A percentile compares a stretch with the other conserved stretches of the same genome.
Conservation (phyloP, 2,888 invertebrate species). For the Cremastinae sp. region DNA sequence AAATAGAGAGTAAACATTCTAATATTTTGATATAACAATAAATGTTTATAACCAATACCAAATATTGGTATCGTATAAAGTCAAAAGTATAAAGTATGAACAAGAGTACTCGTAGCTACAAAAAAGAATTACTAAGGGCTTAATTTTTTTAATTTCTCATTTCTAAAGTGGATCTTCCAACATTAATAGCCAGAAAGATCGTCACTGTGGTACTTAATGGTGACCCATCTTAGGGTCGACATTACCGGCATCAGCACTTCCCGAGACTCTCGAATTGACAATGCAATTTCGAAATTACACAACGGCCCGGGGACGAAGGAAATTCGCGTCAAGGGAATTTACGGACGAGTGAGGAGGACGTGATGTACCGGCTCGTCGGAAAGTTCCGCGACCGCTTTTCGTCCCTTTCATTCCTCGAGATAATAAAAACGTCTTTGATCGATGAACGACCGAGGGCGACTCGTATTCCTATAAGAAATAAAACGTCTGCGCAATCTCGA, state of each 20-base stretch:
- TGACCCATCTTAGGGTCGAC: conserved; percentile 32
- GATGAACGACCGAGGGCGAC: conserved; percentile 2
- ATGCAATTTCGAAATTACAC: conserved; percentile 67
- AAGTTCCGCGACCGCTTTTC: conserved; percentile 24
- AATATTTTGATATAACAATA: too few relatives aligned
- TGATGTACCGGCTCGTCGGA: conserved; percentile 28
- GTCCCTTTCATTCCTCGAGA: conserved; percentile 33
- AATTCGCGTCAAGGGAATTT: conserved; percentile 43
- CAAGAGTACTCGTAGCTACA: too few relatives aligned
- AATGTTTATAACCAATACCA: too few relatives aligned
- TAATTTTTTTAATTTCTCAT: conserved; percentile 57
- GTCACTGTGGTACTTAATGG: conserved; percentile 34
- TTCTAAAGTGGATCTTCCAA: conserved; percentile 66
- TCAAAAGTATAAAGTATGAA: too few relatives aligned
- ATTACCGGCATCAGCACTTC: conserved; percentile 47
- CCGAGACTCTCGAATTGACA: conserved; percentile 60
- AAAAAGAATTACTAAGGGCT: not conserved
- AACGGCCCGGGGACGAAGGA: conserved; percentile 46
- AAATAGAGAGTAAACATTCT: too few relatives aligned
- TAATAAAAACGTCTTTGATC: conserved; percentile 61
- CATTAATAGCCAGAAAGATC: conserved; percentile 69
- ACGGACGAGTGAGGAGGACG: conserved; percentile 31
- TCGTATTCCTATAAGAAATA: conserved; percentile 13
- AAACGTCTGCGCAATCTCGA: conserved; percentile 1
- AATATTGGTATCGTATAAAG: too few relatives aligned